phyloP scores from a whole-genome alignment of 2,888 invertebrate species.

The Sinhomidia bicolor region DNA sequence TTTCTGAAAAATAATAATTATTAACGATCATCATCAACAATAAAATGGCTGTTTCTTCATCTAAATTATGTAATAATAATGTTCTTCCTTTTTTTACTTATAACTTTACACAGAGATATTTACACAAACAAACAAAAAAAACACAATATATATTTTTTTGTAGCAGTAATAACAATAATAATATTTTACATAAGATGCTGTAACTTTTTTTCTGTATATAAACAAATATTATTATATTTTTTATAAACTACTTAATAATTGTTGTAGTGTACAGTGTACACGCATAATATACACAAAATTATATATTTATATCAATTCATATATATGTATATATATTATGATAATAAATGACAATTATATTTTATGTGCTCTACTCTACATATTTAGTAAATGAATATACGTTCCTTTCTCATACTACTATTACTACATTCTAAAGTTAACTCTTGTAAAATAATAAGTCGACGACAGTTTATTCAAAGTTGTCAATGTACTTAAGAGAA shows the following conservation, averaged over 20 bases:
- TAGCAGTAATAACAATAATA: slow-evolving; percentile 18
- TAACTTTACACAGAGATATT: slow-evolving; percentile 11
- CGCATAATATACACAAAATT: slow-evolving; percentile 10
- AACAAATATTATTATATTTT: slow-evolving; percentile 24
- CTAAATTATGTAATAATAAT: neutral
- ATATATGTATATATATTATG: neutral
- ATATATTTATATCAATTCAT: neutral
- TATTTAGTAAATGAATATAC: slow-evolving; percentile 33
- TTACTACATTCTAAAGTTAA: neutral
- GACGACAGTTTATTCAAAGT: slow-evolving; percentile 44
- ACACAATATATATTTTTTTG: slow-evolving; percentile 21
- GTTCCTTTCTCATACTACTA: neutral
- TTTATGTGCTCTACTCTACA: neutral
- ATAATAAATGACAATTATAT: neutral
- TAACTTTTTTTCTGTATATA: slow-evolving; percentile 31
- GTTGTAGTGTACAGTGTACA: slow-evolving; percentile 14
- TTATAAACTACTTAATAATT: slow-evolving; percentile 11
- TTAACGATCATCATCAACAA: slow-evolving; percentile 45
- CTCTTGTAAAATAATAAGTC: slow-evolving; percentile 53
- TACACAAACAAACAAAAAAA: slow-evolving; percentile 57
- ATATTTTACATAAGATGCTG: slow-evolving; percentile 44
- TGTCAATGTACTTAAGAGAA: too few species aligned
- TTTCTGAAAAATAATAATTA: slow-evolving; percentile 45
- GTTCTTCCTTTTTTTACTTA: too few species aligned
- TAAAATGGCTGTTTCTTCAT: slow-evolving; percentile 26